Conservation (phyloP, 2,888 invertebrate genomes). For the Thecocarcelia acutangulata region DNA sequence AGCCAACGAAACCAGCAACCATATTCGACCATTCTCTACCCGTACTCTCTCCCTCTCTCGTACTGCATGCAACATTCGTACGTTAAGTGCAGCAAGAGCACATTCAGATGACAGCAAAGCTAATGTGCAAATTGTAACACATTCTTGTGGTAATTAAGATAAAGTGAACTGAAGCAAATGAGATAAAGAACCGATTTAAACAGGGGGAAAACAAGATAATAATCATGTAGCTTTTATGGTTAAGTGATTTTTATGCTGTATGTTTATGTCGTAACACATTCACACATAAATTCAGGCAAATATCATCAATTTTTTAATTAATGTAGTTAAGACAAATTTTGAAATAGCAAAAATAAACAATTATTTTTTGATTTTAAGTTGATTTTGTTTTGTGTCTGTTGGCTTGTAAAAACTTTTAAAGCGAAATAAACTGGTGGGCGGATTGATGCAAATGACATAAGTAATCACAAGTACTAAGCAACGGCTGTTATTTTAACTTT, state of each 20-base stretch:
- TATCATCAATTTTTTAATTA: constrained; percentile 23
- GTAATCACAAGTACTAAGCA: no score
- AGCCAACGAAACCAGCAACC: neutral
- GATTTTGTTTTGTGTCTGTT: no score
- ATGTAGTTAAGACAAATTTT: neutral
- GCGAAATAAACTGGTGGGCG: no score
- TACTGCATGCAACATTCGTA: constrained; percentile 37
- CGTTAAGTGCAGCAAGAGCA: constrained; percentile 22
- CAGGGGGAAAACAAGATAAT: constrained; percentile 62
- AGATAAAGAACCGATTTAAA: constrained; percentile 67
- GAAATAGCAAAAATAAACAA: neutral
- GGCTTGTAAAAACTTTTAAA: no score
- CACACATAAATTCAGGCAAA: constrained; percentile 28
- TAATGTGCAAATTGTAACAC: constrained; percentile 70
- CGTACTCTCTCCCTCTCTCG: no score
- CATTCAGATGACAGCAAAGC: constrained; percentile 58
- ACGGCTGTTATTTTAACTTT: no score
- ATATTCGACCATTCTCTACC: neutral
- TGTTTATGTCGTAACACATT: constrained; percentile 32
- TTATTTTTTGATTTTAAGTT: neutral
- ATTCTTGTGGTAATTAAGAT: constrained; percentile 70
- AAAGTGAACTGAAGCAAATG: constrained; percentile 67
- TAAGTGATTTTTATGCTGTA: constrained; percentile 61
- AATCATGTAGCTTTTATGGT: constrained; percentile 64
- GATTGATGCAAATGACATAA: no score